Evolutionary conservation across 2,888 invertebrate genomes (phyloP).

Genomic region (Ochropleura plecta): DNA sequence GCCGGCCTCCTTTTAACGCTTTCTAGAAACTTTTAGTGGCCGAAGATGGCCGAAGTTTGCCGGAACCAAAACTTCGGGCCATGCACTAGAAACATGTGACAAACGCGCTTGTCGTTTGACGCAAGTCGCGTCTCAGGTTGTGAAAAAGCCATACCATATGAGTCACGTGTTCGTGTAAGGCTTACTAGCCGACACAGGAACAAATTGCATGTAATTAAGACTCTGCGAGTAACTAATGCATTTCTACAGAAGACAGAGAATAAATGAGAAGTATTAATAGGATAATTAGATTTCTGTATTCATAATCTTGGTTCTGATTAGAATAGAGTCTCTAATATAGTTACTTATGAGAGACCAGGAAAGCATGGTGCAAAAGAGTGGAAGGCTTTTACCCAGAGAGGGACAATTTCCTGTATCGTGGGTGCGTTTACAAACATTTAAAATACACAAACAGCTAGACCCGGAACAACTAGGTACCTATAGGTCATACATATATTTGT

Average conservation of each 20-base stretch:
- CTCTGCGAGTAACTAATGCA: conserved; percentile 40
- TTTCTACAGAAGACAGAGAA: conserved; percentile 15
- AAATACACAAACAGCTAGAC: too few species aligned
- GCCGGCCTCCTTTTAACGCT: too few species aligned
- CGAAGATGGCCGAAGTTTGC: too few species aligned
- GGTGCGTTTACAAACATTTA: too few species aligned
- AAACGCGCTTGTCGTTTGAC: neutral
- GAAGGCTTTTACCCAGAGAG: neutral
- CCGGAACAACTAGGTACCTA: too few species aligned
- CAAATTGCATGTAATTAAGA: conserved; percentile 57
- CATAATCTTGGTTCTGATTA: conserved; percentile 3
- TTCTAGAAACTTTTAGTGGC: too few species aligned
- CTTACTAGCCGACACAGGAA: conserved; percentile 25
- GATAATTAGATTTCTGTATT: conserved; percentile 23
- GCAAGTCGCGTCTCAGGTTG: neutral
- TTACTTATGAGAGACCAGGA: neutral
- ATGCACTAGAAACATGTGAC: too few species aligned
- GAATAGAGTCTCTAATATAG: neutral
- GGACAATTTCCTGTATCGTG: too few species aligned
- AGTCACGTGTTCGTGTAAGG: neutral
- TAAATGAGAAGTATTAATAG: conserved; percentile 20
- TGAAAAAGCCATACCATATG: neutral
- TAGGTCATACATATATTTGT: too few species aligned
- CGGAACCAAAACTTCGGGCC: too few species aligned
- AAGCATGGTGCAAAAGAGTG: neutral